These are phyloP conservation scores for Drosophila melanosoma DNA, from an alignment of 2,888 invertebrate species.

Conservation along the genomic window DNA sequence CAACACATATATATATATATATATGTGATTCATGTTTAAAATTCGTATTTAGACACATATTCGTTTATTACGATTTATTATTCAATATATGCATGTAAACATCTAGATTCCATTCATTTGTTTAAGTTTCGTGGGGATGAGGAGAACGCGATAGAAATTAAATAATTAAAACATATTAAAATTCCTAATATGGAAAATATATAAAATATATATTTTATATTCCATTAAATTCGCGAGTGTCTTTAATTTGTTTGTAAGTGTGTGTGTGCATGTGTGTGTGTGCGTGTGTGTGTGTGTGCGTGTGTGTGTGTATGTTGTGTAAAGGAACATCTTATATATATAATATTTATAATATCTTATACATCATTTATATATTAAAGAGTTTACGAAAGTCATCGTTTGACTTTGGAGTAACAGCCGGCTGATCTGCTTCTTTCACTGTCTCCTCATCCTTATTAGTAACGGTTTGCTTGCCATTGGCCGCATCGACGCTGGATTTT, in stretches of 20 bases:
- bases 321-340: constrained; percentile 5
- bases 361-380: constrained; percentile 46
- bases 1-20: not conserved
- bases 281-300: not conserved
- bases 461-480: constrained; percentile 14
- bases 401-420: constrained; percentile 59
- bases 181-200: not conserved
- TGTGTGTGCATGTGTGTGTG: not conserved
- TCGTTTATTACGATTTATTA: not conserved
- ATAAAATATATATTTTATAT: not conserved
- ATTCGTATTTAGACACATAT: constrained; percentile 17
- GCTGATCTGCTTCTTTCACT: not conserved
- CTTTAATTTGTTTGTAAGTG: not conserved
- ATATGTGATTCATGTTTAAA: not conserved
- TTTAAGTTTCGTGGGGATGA: not conserved
- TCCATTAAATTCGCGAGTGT: not conserved
- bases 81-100: not conserved
- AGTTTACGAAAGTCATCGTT: constrained; percentile 84
- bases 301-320: not conserved
- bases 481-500: constrained; percentile 1
- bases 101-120: constrained; percentile 5
- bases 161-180: constrained; percentile 1
- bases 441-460: constrained; percentile 1
- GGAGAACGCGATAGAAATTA: not conserved
- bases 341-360: constrained; percentile 7